Evolutionary conservation across 2,888 invertebrate species (phyloP).

Genomic region (Lepidocyrtoides sp.): DNA sequence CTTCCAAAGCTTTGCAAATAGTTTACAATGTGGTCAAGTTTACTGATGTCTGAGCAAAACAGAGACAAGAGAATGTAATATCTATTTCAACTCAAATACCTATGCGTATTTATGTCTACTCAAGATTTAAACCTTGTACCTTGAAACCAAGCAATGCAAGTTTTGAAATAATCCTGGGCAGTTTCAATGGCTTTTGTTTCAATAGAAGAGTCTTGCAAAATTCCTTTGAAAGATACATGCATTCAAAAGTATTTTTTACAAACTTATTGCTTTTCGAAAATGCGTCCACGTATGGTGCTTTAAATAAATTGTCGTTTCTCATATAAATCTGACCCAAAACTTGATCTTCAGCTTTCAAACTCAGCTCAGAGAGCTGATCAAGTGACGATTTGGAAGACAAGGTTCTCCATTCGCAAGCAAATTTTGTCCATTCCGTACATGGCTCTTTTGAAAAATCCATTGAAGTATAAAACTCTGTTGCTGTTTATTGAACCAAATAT

Average conservation of each 20-base stretch:
- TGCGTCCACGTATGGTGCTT: no score
- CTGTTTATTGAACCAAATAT: neutral
- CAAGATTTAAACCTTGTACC: no score
- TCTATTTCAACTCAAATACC: no score
- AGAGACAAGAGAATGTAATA: no score
- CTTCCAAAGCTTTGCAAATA: conserved; percentile 52
- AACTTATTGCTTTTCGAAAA: no score
- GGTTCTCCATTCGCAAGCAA: conserved; percentile 75
- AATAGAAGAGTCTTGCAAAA: conserved; percentile 19
- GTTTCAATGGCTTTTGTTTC: neutral
- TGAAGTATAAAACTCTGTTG: conserved; percentile 59
- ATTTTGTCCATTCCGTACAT: conserved; percentile 65
- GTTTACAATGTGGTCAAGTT: conserved; percentile 17
- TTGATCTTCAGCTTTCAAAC: conserved; percentile 49
- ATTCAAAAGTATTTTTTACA: neutral
- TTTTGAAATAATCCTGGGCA: conserved; percentile 44
- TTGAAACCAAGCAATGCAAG: conserved; percentile 60
- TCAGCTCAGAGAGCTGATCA: conserved; percentile 26
- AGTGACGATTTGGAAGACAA: conserved; percentile 46
- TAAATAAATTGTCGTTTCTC: no score
- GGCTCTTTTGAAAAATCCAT: conserved; percentile 70
- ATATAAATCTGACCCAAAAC: conserved; percentile 47
- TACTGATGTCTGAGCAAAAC: neutral
- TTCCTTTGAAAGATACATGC: conserved; percentile 33
- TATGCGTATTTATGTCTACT: no score